Evolutionary conservation across 2,888 invertebrate genomes (phyloP).

Genomic region (Microctonus aethiopoides): DNA sequence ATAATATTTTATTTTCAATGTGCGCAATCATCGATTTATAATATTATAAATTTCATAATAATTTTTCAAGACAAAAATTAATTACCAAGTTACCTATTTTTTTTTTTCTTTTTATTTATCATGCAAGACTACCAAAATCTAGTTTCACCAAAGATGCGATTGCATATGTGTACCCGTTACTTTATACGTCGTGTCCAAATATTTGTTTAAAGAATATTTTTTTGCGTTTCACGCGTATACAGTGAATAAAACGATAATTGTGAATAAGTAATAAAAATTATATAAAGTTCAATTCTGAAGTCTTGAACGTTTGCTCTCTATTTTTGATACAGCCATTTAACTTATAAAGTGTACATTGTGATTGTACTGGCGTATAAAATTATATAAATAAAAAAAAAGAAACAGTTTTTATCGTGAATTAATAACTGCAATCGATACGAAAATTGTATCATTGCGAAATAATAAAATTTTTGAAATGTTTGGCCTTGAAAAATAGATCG

Average conservation of each 20-base stretch:
- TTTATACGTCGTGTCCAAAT: constrained; percentile 58
- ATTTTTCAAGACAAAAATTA: background rate
- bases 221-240: constrained; percentile 51
- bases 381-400: background rate
- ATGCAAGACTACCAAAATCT: constrained; percentile 62
- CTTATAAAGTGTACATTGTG: too few relatives aligned
- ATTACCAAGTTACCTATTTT: background rate
- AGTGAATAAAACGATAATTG: constrained; percentile 33
- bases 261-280: constrained; percentile 17
- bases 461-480: background rate
- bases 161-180: constrained; percentile 43
- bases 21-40: background rate
- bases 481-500: constrained; percentile 57
- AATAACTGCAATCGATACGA: background rate
- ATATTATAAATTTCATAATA: background rate
- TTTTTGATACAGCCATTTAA: constrained; percentile 59
- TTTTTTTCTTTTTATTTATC: constrained; percentile 12
- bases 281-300: constrained; percentile 27
- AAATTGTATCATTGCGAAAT: background rate
- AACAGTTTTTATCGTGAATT: background rate
- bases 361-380: too few relatives aligned
- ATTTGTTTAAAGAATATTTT: constrained; percentile 56
- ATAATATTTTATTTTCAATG: background rate
- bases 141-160: constrained; percentile 60
- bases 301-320: constrained; percentile 53